phyloP scores from a whole-genome alignment of 37 sponge, comb jelly and placozoan species.

The Halichondria panicea region DNA sequence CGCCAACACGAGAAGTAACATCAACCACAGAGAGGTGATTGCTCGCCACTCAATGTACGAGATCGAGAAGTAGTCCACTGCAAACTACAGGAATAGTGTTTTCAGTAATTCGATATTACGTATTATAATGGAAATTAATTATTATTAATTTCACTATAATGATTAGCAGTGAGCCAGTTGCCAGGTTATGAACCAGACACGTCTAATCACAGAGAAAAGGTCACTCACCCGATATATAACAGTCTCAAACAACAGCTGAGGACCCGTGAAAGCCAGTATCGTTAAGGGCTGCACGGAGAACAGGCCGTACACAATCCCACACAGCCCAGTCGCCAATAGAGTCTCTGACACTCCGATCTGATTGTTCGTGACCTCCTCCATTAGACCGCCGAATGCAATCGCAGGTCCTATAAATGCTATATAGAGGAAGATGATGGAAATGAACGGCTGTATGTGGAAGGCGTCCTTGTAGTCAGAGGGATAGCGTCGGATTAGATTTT shows the following conservation, averaged over 20 bases:
- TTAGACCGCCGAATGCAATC: constrained; percentile 82
- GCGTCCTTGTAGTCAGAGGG: constrained; percentile 62
- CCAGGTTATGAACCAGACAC: background rate
- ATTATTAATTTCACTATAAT: background rate
- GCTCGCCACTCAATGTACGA: constrained; percentile 71
- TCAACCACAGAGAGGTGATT: constrained; percentile 76
- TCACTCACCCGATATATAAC: constrained; percentile 51
- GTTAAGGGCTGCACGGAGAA: constrained; percentile 76
- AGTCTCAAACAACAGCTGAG: constrained; percentile 79
- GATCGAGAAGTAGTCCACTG: constrained; percentile 13
- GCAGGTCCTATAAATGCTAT: constrained; percentile 81
- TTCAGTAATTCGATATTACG: background rate
- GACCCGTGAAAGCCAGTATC: constrained; percentile 82
- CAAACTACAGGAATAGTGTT: background rate
- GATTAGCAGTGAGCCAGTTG: no score
- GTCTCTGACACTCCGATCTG: constrained; percentile 75
- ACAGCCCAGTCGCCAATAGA: constrained; percentile 57
- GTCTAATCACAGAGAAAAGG: background rate
- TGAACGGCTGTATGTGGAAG: constrained; percentile 48
- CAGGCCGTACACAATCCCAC: constrained; percentile 53
- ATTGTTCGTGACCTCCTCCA: constrained; percentile 69
- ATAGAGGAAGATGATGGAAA: constrained; percentile 71
- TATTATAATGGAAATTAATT: background rate
- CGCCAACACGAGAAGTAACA: constrained; percentile 45
- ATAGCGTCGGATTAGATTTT: constrained; percentile 47